Conservation (phyloP, 2,888 invertebrate species). For the Ganaspis brasiliensis region DNA sequence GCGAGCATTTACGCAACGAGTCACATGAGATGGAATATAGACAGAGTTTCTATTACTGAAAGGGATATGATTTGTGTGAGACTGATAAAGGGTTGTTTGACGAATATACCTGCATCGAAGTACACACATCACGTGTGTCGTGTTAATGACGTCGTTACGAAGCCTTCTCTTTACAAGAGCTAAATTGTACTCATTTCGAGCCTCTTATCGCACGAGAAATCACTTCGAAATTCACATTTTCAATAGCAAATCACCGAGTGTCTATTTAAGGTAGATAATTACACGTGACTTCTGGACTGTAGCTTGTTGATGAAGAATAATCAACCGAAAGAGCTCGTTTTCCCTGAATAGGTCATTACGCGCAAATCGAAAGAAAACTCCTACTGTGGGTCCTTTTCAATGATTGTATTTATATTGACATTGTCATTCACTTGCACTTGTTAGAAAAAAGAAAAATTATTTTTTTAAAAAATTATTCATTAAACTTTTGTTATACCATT, state of each 20-base stretch:
- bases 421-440: too few relatives aligned
- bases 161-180: conserved; percentile 22
- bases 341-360: neutral
- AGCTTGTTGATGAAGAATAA: neutral
- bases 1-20: conserved; percentile 37
- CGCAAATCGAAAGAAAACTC: neutral
- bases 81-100: conserved; percentile 43
- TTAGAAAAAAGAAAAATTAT: too few relatives aligned
- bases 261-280: conserved; percentile 14
- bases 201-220: conserved; percentile 36
- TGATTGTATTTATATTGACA: too few relatives aligned
- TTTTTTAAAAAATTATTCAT: too few relatives aligned
- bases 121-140: conserved; percentile 24
- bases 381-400: too few relatives aligned
- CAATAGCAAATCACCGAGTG: conserved; percentile 17
- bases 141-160: conserved; percentile 36
- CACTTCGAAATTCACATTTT: conserved; percentile 15
- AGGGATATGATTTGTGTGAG: conserved; percentile 19
- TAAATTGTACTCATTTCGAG: conserved; percentile 17
- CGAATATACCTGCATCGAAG: conserved; percentile 30
- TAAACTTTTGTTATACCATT: too few relatives aligned
- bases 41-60: conserved; percentile 19
- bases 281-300: neutral
- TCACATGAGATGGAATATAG: conserved; percentile 5
- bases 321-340: neutral